Percentiles rank a stretch among this genome's conserved stretches.
Evolutionary conservation across 2,797 vertebrate species (phyloP).

Genomic region (Hozukius guyotensis): DNA sequence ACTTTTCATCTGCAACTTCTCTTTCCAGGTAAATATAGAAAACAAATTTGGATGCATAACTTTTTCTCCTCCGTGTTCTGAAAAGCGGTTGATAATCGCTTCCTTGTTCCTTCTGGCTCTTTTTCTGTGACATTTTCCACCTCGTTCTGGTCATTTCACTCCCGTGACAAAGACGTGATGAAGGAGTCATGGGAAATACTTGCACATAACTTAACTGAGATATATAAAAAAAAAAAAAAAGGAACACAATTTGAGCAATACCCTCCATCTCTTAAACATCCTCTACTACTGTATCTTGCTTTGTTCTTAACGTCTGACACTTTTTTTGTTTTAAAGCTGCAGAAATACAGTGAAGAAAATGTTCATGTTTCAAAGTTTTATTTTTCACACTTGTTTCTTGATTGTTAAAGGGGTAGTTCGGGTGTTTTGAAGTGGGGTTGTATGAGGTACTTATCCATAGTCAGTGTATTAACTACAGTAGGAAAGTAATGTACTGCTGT

Average conservation of each 20-base stretch:
- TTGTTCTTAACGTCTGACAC: constrained; percentile 9
- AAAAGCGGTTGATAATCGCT: constrained; percentile 37
- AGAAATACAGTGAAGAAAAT: constrained; percentile 44
- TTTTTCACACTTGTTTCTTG: constrained; percentile 2
- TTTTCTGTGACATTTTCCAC: constrained; percentile 34
- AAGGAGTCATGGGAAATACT: constrained; percentile 57
- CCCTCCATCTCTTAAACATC: constrained; percentile 14
- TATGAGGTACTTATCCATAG: neutral
- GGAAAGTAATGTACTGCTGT: neutral
- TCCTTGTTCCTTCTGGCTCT: constrained; percentile 6
- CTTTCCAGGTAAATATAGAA: constrained; percentile 43
- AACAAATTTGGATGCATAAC: constrained; percentile 34
- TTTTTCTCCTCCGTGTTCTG: constrained; percentile 10
- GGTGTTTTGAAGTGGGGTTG: neutral
- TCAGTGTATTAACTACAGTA: neutral
- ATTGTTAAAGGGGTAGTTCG: neutral
- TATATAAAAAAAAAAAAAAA: constrained; percentile 2
- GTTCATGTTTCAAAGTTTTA: neutral
- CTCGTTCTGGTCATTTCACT: constrained; percentile 11
- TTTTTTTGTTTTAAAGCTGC: constrained; percentile 22
- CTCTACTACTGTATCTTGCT: constrained; percentile 6
- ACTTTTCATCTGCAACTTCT: constrained; percentile 66
- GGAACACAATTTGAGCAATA: constrained; percentile 50
- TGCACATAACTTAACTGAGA: constrained; percentile 53
- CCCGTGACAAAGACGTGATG: constrained; percentile 33